Conservation (phyloP, 2,888 invertebrate species). For the Achlya flavicornis region DNA sequence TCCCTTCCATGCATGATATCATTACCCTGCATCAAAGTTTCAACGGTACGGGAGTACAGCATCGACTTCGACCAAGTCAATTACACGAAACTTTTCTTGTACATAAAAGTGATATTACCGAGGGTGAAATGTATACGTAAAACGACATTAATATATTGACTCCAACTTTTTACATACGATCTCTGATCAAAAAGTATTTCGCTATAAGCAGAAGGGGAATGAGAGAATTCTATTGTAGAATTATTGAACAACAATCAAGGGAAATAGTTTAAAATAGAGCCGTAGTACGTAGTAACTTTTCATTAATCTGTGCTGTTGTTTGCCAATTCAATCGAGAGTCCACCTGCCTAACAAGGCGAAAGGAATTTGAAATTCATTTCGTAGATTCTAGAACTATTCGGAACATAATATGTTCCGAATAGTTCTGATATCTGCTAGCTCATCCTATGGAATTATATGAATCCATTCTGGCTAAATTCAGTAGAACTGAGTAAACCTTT, state of each 20-base stretch:
- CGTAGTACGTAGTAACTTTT: background rate
- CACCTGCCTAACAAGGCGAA: background rate
- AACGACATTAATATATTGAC: constrained; percentile 46
- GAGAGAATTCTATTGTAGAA: background rate
- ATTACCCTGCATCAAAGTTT: constrained; percentile 42
- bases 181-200: constrained; percentile 11
- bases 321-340: background rate
- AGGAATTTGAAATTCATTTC: background rate
- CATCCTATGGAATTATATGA: no score
- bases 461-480: no score
- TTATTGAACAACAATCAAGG: background rate
- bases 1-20: constrained; percentile 31
- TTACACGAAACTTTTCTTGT: constrained; percentile 36
- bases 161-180: constrained; percentile 33
- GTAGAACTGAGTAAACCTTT: background rate
- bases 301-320: background rate
- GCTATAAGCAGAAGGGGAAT: no score
- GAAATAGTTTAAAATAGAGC: background rate
- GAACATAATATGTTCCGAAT: background rate
- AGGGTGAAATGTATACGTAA: constrained; percentile 46
- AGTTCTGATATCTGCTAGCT: no score
- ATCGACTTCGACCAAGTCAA: constrained; percentile 33
- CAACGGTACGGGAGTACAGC: constrained; percentile 24
- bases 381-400: background rate
- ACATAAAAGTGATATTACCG: constrained; percentile 35